A percentile compares a stretch with the other conserved stretches of the same genome.
Conservation (phyloP, 2,797 vertebrate genomes). For the Manis crassicaudata region DNA sequence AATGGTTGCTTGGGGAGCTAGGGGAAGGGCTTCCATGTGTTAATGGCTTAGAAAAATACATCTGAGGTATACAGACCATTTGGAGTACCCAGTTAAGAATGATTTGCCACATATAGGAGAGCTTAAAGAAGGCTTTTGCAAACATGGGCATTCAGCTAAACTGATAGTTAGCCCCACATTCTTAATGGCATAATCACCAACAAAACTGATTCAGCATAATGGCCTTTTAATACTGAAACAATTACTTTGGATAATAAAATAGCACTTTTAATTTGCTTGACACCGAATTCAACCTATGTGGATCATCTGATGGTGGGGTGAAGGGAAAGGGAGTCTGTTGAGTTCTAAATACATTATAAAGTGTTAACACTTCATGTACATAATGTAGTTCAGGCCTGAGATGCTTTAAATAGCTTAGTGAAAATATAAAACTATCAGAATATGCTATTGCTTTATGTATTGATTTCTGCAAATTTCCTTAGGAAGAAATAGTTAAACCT, state of each 20-base stretch:
- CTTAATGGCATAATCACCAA: slow-evolving; percentile 72
- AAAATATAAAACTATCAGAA: slow-evolving; percentile 53
- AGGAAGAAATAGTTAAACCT: slow-evolving; percentile 51
- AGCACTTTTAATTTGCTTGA: slow-evolving; percentile 78
- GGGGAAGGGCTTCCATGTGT: slow-evolving; percentile 42
- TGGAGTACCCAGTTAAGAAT: slow-evolving; percentile 75
- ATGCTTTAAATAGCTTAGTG: slow-evolving; percentile 27
- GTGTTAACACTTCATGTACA: background rate
- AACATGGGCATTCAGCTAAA: slow-evolving; percentile 49
- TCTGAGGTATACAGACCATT: slow-evolving; percentile 55
- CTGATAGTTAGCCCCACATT: slow-evolving; percentile 42
- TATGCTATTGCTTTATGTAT: slow-evolving; percentile 46
- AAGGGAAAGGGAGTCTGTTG: slow-evolving; percentile 22
- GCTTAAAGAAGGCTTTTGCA: slow-evolving; percentile 29
- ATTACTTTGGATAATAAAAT: slow-evolving; percentile 81
- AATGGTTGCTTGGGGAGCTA: slow-evolving; percentile 38
- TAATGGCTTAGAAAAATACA: slow-evolving; percentile 73
- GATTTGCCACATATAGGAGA: slow-evolving; percentile 70
- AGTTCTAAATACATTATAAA: slow-evolving; percentile 69
- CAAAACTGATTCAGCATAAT: slow-evolving; percentile 72
- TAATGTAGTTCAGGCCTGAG: background rate
- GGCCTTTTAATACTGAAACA: slow-evolving; percentile 78
- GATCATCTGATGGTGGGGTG: slow-evolving; percentile 62
- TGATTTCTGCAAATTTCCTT: slow-evolving; percentile 43
- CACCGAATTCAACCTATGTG: slow-evolving; percentile 66